A percentile compares a stretch with the other conserved stretches of the same genome.
Evolutionary conservation across 2,113 vertebrate genomes (phyloP).

Genomic region (Fulmarus glacialis): DNA sequence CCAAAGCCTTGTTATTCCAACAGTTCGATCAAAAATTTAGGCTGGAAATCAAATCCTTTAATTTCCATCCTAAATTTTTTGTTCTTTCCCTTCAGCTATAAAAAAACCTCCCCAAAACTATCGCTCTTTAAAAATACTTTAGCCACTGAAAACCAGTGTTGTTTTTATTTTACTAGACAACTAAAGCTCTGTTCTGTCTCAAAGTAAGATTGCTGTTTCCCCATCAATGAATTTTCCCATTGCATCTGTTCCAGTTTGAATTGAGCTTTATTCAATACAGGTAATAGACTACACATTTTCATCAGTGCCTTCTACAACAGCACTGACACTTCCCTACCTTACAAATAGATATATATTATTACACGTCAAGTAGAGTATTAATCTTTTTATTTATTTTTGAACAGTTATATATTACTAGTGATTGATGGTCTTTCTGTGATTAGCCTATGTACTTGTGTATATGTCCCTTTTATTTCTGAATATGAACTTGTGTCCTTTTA

Average conservation of each 20-base stretch:
- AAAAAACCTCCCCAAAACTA: neutral
- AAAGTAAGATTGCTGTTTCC: neutral
- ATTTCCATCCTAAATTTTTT: neutral
- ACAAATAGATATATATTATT: neutral
- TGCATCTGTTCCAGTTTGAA: neutral
- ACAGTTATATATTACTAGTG: neutral
- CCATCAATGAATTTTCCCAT: neutral
- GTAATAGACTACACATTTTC: accelerated
- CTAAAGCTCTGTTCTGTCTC: neutral
- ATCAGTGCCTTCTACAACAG: neutral
- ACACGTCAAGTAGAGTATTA: too few relatives aligned
- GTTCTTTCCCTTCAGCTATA: neutral
- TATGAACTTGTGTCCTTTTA: neutral
- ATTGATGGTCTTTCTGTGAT: neutral
- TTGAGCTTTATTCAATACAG: neutral
- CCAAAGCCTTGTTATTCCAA: neutral
- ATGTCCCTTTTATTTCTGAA: neutral
- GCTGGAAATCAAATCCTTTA: neutral
- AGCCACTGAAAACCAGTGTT: neutral
- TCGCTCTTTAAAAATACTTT: neutral
- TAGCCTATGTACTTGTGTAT: neutral
- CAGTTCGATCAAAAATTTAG: neutral
- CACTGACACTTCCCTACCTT: neutral
- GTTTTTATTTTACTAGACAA: neutral
- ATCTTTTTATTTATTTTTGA: neutral